Evolutionary conservation across 2,797 vertebrate genomes (phyloP), one percentile per base, ranked within the genome.

Genomic region (Sternarchorhynchus goeldii): DNA sequence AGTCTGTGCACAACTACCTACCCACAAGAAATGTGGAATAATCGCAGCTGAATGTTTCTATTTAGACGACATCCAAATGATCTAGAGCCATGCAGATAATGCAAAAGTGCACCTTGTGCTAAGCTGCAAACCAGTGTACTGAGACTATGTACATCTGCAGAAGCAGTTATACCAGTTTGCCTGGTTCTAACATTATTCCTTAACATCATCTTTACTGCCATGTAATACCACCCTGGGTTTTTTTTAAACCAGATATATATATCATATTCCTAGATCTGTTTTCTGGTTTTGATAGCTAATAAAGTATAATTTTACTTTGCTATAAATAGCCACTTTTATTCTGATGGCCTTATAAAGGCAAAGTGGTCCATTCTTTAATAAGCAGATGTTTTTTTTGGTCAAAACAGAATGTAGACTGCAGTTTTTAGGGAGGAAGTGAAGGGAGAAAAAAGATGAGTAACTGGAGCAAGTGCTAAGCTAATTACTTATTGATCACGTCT

Each of bases 401-500:
- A 57, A 73, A 63, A 57, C 57, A 39, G 29, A 36, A 36, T 71
- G 14, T 10, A 36, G 56, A 18, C 64, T 65, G 25, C 66, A 53
- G 16, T n/a, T 7, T 36, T 73, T 45, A 63, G 34, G 75, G 68
- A 66, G 34, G 34, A 75, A 65, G 59, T 59, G 65, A 80, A 70
- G 55, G 8, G 14, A 50, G 45, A 12, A 50, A 25, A 50, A 50
- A 10, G 63, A 75, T 77, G 69, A 77, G 70, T 76, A 81, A 83
- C 76, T 74, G 62, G 32, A 58, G 69, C 12, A n/a, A 77, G 60
- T 60, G 59, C 59, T 55, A 45, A 66, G 59, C 56, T 83, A 81
- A 85, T 83, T 81, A 77, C 55, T 56, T 83, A 73, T 77, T 81
- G 84, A 85, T 83, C 73, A 25, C 34, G 79, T 70, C 76, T 81